phyloP scores from a whole-genome alignment of 1,140 invertebrate genomes.

The Drosophila pruinosa region DNA sequence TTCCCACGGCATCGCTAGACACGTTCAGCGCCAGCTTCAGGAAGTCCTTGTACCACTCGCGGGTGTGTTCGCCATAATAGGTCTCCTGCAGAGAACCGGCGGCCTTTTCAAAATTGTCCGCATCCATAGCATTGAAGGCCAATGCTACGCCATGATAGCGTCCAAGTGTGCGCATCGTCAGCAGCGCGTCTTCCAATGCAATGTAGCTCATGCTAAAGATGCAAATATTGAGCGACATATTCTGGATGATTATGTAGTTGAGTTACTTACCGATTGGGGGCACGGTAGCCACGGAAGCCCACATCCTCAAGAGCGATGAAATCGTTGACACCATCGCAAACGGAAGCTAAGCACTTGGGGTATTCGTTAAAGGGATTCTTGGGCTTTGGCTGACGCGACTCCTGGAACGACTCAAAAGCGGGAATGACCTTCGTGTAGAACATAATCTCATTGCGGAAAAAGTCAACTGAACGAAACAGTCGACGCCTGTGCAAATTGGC shows the following conservation, averaged over 20 bases:
- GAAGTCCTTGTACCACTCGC: conserved; percentile 87
- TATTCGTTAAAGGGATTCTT: conserved; percentile 84
- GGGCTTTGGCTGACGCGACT: conserved; percentile 77
- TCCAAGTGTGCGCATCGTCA: conserved; percentile 86
- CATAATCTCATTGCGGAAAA: conserved; percentile 87
- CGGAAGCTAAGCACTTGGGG: conserved; percentile 84
- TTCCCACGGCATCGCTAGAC: conserved; percentile 86
- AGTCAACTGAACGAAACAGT: conserved; percentile 87
- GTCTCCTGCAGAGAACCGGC: conserved; percentile 75
- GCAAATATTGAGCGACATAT: too few species aligned
- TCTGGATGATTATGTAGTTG: conserved; percentile 26
- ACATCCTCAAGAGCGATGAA: conserved; percentile 88
- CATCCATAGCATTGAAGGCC: conserved; percentile 87
- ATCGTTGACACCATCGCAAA: conserved; percentile 86
- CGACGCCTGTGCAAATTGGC: conserved; percentile 85
- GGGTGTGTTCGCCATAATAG: conserved; percentile 85
- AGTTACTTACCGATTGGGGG: conserved; percentile 70
- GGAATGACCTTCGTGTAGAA: conserved; percentile 87
- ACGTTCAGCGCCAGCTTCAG: conserved; percentile 84
- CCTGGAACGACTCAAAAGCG: conserved; percentile 84
- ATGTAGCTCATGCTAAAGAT: conserved; percentile 62
- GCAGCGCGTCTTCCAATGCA: conserved; percentile 63
- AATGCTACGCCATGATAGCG: conserved; percentile 88
- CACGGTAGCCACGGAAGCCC: conserved; percentile 83
- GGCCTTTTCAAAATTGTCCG: conserved; percentile 84